Evolutionary conservation across 2,888 invertebrate genomes (phyloP).

Genomic region (Rhamnusium bicolor): DNA sequence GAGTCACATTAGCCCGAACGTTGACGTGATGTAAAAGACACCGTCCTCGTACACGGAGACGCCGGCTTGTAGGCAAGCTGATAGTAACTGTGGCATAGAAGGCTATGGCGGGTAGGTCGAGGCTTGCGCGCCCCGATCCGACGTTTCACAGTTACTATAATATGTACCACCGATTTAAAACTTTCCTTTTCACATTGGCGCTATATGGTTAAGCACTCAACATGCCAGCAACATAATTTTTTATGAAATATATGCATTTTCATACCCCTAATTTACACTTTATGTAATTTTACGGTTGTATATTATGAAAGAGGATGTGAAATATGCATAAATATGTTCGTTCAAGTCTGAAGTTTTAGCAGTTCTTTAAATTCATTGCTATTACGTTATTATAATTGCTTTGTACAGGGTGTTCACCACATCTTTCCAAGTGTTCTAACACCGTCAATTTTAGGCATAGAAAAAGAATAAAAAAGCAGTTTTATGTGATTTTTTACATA

Average conservation of each 20-base stretch:
- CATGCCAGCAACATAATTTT: constrained; percentile 33
- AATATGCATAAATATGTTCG: constrained; percentile 7
- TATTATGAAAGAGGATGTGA: constrained; percentile 17
- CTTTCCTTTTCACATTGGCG: constrained; percentile 46
- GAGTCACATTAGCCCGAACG: constrained; percentile 24
- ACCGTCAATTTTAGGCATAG: too few relatives aligned
- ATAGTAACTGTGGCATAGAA: constrained; percentile 64
- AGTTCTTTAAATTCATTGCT: too few relatives aligned
- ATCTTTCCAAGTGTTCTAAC: too few relatives aligned
- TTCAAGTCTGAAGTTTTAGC: background rate
- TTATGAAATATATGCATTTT: constrained; percentile 38
- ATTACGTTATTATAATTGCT: too few relatives aligned
- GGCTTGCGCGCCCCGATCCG: constrained; percentile 57
- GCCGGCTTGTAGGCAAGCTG: constrained; percentile 63
- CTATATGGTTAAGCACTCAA: constrained; percentile 29
- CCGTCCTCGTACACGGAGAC: constrained; percentile 41
- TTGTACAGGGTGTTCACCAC: too few relatives aligned
- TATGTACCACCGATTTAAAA: constrained; percentile 49
- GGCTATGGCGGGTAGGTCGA: constrained; percentile 49
- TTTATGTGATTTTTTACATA: too few relatives aligned
- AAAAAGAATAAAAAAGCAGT: too few relatives aligned
- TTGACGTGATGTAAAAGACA: constrained; percentile 29
- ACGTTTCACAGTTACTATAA: constrained; percentile 47
- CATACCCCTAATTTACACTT: constrained; percentile 26
- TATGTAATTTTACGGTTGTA: constrained; percentile 25